phyloP scores from a whole-genome alignment of 2,888 invertebrate genomes.

The Prosopocoilus inquinatus region DNA sequence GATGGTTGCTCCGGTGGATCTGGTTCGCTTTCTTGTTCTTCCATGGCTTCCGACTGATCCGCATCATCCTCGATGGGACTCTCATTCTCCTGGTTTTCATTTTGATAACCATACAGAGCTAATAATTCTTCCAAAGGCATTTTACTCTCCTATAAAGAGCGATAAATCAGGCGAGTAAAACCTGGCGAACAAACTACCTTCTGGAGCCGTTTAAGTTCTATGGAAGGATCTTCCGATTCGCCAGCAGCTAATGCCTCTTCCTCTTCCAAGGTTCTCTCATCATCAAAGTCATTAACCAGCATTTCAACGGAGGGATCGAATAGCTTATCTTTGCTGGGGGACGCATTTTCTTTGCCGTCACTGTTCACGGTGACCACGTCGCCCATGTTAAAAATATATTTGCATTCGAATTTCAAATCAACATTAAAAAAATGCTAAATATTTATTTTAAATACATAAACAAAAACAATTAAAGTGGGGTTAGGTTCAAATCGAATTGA shows the following conservation, averaged over 20 bases:
- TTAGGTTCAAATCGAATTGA: slow-evolving; percentile 18
- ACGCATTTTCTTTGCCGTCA: slow-evolving; percentile 41
- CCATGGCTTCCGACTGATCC: slow-evolving; percentile 53
- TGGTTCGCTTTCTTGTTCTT: slow-evolving; percentile 46
- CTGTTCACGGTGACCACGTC: slow-evolving; percentile 43
- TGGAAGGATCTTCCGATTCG: slow-evolving; percentile 79
- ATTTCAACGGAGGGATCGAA: slow-evolving; percentile 95
- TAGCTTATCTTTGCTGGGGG: slow-evolving; percentile 55
- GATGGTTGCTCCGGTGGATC: slow-evolving; percentile 50
- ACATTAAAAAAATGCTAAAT: slow-evolving; percentile 2
- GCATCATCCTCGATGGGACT: slow-evolving; percentile 48
- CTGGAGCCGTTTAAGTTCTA: slow-evolving; percentile 85
- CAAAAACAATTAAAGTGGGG: slow-evolving; percentile 30
- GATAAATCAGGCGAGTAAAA: slow-evolving; percentile 1
- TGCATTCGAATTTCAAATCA: slow-evolving; percentile 20
- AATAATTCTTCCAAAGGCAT: slow-evolving; percentile 94
- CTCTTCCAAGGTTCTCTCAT: slow-evolving; percentile 94
- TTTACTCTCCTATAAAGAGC: slow-evolving; percentile 73
- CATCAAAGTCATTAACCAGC: slow-evolving; percentile 97
- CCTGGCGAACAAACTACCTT: slow-evolving; percentile 52
- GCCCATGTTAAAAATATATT: slow-evolving; percentile 41
- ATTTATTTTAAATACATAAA: slow-evolving; percentile 14
- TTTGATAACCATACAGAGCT: slow-evolving; percentile 76
- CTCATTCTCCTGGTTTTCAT: slow-evolving; percentile 47
- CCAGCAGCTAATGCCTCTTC: slow-evolving; percentile 92